Percentiles rank a stretch among this genome's conserved stretches.
Evolutionary conservation across 2,797 vertebrate species (phyloP).

Genomic region (Amniataba percoides): DNA sequence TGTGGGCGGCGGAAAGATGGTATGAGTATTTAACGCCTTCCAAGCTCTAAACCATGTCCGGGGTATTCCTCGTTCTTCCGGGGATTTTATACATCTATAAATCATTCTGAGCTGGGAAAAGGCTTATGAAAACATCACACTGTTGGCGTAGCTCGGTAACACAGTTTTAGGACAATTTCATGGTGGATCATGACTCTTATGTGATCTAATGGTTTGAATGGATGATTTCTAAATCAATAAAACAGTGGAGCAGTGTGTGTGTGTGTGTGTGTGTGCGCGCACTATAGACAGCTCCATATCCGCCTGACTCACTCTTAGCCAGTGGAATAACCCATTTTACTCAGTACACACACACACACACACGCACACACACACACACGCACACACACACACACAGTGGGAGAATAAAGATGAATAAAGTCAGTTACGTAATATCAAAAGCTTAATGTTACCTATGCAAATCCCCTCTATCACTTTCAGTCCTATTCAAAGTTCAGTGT

Average conservation of each 20-base stretch:
- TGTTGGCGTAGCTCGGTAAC: conserved; percentile 37
- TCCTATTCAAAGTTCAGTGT: conserved; percentile 33
- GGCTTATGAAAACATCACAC: conserved; percentile 43
- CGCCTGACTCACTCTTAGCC: conserved; percentile 29
- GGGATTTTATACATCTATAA: conserved; percentile 61
- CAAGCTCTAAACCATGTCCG: conserved; percentile 42
- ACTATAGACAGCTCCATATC: conserved; percentile 26
- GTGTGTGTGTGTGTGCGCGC: conserved; percentile 10
- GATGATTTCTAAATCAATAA: conserved; percentile 52
- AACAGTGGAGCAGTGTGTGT: conserved; percentile 18
- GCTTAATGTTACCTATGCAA: conserved; percentile 43
- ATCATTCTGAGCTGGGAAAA: conserved; percentile 40
- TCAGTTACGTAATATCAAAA: conserved; percentile 52
- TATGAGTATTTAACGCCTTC: conserved; percentile 59
- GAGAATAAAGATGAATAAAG: conserved; percentile 68
- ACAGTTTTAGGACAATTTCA: conserved; percentile 47
- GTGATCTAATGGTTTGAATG: conserved; percentile 48
- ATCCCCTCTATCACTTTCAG: conserved; percentile 27
- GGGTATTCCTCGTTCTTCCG: conserved; percentile 59
- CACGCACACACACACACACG: conserved; percentile 12
- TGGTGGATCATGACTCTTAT: conserved; percentile 28
- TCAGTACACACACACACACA: neutral
- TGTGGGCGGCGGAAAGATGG: conserved; percentile 67
- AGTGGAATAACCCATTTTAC: conserved; percentile 43
- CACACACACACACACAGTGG: conserved; percentile 23